Base-by-base conservation (phyloP, 2,888 invertebrate genomes). In the Mesorhabditis sp. region DNA sequence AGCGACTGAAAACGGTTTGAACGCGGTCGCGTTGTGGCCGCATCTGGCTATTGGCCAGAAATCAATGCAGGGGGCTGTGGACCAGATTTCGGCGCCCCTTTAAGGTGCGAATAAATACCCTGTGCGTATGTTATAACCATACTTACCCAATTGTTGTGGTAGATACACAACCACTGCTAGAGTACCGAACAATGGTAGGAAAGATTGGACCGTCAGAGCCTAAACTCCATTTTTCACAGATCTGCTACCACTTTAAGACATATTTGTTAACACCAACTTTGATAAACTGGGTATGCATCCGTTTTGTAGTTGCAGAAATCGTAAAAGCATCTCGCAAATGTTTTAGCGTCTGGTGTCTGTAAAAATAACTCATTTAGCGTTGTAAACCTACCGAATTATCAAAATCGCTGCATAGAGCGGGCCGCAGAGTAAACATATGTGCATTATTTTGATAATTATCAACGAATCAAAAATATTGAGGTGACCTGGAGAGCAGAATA, bases 131-230 rank as follows among this genome's bases (percentile, higher is more conserved):
- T 28, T 28, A 28, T 28, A 28, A 28, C 28, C 28, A 13, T 50
- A 50, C 58, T n/a, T 13, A 50, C 58, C 58, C 58, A 50, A 50
- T 50, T 50, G 58, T 50, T 50, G 58, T 50, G 58, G 58, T 13
- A 50, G 7, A 50, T 50, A 50, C 7, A 10, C 7, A n/a, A 50
- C 10, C 7, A 50, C 58, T 0, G 58, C 58, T 10, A 50, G n/a
- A 50, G 58, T n/a, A 50, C 58, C 58, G n/a, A 50, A 50, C 7
- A 50, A n/a, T 50, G 58, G 58, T 13, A 50, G 58, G n/a, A 50
- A 50, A 10, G 58, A 50, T 50, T 50, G 58, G n/a, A 50, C n/a
- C 2, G 58, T 50, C 10, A 50, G 58, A 2, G 58, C 58, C 58
- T 50, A 50, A 50, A 50, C n/a, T 13, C 28, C 28, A 28, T 28